Evolutionary conservation across 2,113 vertebrate species (phyloP).

Genomic region (Vulpes ferrilata): DNA sequence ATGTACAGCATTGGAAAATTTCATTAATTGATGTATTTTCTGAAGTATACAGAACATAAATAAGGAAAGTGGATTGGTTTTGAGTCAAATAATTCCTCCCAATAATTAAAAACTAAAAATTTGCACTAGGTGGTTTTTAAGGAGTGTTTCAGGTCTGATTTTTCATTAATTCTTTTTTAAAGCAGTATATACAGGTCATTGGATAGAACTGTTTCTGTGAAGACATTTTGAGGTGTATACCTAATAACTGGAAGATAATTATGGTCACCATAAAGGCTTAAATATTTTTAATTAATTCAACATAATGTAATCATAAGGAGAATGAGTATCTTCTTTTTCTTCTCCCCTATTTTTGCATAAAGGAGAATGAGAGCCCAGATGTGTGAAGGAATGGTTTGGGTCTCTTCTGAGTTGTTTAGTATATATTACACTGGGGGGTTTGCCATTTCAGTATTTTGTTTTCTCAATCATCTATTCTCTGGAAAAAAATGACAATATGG

Average conservation of each 20-base stretch:
- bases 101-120: not conserved
- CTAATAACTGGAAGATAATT: not conserved
- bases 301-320: not conserved
- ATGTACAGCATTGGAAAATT: not conserved
- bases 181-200: not conserved
- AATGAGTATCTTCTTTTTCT: not conserved
- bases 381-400: not conserved
- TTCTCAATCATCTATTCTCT: too few species aligned
- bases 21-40: not conserved
- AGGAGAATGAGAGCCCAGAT: not conserved
- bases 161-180: not conserved
- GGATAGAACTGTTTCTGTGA: not conserved
- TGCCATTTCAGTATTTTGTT: too few species aligned
- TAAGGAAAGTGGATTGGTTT: not conserved
- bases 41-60: not conserved
- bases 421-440: too few species aligned
- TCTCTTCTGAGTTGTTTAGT: too few species aligned
- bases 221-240: not conserved
- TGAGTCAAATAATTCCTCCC: not conserved
- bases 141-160: not conserved
- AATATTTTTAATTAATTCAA: not conserved
- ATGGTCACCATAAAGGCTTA: not conserved
- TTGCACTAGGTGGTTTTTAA: not conserved
- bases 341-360: not conserved
- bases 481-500: too few species aligned